Base-by-base conservation (phyloP, 2,888 invertebrate genomes). In the Falcaria lacertinaria region DNA sequence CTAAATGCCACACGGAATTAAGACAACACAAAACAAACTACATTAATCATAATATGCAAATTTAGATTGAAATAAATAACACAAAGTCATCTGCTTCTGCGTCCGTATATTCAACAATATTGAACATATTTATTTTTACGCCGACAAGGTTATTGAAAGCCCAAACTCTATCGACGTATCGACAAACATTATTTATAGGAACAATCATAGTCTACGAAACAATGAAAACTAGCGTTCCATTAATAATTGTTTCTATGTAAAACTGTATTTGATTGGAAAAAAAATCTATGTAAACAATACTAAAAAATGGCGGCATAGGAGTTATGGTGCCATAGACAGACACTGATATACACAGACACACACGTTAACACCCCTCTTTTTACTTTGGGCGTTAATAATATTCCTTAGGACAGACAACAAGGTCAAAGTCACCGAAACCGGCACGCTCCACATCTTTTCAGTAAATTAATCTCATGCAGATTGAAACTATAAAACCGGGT, bases 181-280 rank as follows among this genome's bases (percentile, higher is more conserved):
- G 77, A 72, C 76, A 74, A 71, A 57, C 69, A 60, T 70, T 68
- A 73, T 64, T 71, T 73, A 74, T 74, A 70, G 74, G 60, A 59
- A 61, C 72, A 63, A 67, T 69, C 57, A 56, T 59, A 66, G 61
- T 64, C 54, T 57, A 64, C 74, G 73, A 76, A 75, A 77, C 75
- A 76, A 75, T 71, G 71, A 61, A 67, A 63, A 63, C 57, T 57
- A 54, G 47, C 54, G 44, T 52, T 54, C 40, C 54, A n/a, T n/a
- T n/a, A n/a, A n/a, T n/a, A 60, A 58, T 59, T 52, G 58, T 54
- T 64, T 49, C 49, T 34, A 45, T 50, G 54, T 7, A 11, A 11
- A 28, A 28, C 28, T 28, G 28, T 28, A 11, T 28, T 28, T 28
- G 11, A 3, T 28, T 28, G 11, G 2, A 3, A 11, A 11, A 28